Conservation (phyloP, 2,888 invertebrate species). For the Bimastos eiseni region DNA sequence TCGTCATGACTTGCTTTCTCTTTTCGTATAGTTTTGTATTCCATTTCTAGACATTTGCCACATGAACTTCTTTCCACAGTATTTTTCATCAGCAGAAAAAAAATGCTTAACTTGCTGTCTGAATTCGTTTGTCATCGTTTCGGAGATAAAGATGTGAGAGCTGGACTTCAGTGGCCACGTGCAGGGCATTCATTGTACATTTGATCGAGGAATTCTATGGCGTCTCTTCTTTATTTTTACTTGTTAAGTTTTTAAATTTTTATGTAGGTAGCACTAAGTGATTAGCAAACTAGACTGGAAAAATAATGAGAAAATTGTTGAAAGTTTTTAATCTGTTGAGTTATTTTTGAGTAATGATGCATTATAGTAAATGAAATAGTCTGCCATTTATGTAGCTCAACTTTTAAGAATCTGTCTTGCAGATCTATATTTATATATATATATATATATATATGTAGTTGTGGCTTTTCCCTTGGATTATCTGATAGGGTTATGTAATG, state of each 20-base stretch:
- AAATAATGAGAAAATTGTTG: not conserved
- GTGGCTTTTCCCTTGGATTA: not conserved
- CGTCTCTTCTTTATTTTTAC: not conserved
- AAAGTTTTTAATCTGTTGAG: not conserved
- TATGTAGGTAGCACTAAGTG: not conserved
- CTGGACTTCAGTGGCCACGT: not conserved
- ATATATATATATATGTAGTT: not conserved
- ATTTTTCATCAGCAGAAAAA: not conserved
- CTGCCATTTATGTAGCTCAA: too few species aligned
- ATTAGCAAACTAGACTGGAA: not conserved
- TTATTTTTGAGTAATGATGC: not conserved
- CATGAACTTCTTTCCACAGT: not conserved
- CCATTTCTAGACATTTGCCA: not conserved
- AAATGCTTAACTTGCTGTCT: not conserved
- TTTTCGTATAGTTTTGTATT: not conserved
- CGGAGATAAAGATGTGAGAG: not conserved
- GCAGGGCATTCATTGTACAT: not conserved
- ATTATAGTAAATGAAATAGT: too few species aligned
- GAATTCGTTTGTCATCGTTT: not conserved
- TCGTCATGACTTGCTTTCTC: not conserved
- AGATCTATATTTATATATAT: not conserved
- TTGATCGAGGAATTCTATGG: not conserved
- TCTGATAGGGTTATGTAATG: not conserved
- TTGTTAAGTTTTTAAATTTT: not conserved
- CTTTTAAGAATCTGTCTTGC: not conserved